phyloP scores from a whole-genome alignment of 2,113 vertebrate species.

The Neoarius graeffei region DNA sequence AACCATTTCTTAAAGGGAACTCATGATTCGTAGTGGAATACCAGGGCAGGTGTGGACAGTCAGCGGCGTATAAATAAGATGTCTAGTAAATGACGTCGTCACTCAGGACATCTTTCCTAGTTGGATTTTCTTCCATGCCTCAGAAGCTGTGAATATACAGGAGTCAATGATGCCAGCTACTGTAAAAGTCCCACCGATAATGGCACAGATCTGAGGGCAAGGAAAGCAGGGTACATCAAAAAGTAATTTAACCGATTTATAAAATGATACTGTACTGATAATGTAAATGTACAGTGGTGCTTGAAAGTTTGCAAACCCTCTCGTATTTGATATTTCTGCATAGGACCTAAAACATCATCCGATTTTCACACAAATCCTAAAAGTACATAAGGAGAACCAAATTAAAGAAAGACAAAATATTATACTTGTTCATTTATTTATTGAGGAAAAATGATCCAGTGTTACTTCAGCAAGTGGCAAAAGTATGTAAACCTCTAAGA shows the following conservation, averaged over 20 bases:
- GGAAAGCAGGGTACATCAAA: background rate
- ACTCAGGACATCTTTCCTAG: conserved; percentile 91
- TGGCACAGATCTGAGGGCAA: conserved; percentile 89
- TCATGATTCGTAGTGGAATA: background rate
- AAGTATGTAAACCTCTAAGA: too few species aligned
- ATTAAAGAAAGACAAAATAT: too few species aligned
- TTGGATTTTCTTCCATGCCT: conserved; percentile 99
- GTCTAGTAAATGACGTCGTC: background rate
- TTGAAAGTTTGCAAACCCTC: too few species aligned
- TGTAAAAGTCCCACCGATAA: conserved; percentile 96
- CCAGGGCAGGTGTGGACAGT: background rate
- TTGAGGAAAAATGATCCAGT: too few species aligned
- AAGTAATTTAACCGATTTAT: background rate
- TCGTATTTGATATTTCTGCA: too few species aligned
- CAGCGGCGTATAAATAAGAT: conserved; percentile 35
- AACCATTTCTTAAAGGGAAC: conserved; percentile 9
- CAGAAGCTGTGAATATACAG: conserved; percentile 97
- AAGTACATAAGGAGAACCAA: too few species aligned
- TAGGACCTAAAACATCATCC: too few species aligned
- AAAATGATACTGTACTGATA: background rate
- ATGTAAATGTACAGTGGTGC: too few species aligned
- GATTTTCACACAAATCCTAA: too few species aligned
- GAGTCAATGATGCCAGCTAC: conserved; percentile 98
- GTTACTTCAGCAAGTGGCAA: too few species aligned
- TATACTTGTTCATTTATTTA: too few species aligned